These are phyloP conservation scores for Tetrapedia diversipes DNA, from an alignment of 2,888 invertebrate genomes.

Conservation along the genomic window DNA sequence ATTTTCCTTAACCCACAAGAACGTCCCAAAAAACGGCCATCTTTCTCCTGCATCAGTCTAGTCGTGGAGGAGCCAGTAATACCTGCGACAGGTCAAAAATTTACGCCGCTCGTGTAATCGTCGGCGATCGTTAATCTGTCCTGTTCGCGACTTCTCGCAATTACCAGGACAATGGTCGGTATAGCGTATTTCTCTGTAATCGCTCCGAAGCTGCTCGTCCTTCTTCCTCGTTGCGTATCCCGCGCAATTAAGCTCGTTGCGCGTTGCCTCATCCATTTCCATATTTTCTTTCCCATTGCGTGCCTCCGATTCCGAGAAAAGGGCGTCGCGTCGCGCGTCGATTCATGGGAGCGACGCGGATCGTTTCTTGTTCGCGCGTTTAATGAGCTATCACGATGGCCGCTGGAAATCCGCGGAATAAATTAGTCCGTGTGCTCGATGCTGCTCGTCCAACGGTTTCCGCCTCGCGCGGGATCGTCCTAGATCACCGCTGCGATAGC, in stretches of 20 bases:
- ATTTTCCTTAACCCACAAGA: background rate
- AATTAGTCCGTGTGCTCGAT: conserved; percentile 41
- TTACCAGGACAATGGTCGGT: conserved; percentile 72
- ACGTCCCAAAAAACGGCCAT: no score
- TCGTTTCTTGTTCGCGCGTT: conserved; percentile 56
- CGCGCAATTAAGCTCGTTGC: conserved; percentile 69
- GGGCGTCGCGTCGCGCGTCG: conserved; percentile 44
- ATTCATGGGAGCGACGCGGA: conserved; percentile 50
- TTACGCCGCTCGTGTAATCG: conserved; percentile 7
- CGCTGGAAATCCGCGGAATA: conserved; percentile 44
- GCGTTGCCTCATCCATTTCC: conserved; percentile 69
- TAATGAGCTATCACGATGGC: conserved; percentile 58
- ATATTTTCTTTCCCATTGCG: conserved; percentile 73
- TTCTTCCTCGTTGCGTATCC: conserved; percentile 42
- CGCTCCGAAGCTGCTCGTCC: conserved; percentile 48
- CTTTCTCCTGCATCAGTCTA: no score
- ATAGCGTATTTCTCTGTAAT: conserved; percentile 64
- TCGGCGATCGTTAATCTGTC: conserved; percentile 49
- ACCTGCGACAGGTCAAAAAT: conserved; percentile 17
- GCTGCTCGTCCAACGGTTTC: conserved; percentile 22
- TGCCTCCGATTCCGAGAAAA: conserved; percentile 58
- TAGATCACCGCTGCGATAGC: conserved; percentile 40
- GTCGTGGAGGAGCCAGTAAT: no score
- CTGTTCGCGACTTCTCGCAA: conserved; percentile 62
- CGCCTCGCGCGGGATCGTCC: conserved; percentile 7